Evolutionary conservation across 2,797 vertebrate genomes (phyloP), one percentile per base, ranked within the genome.

Genomic region (Platalea minor): DNA sequence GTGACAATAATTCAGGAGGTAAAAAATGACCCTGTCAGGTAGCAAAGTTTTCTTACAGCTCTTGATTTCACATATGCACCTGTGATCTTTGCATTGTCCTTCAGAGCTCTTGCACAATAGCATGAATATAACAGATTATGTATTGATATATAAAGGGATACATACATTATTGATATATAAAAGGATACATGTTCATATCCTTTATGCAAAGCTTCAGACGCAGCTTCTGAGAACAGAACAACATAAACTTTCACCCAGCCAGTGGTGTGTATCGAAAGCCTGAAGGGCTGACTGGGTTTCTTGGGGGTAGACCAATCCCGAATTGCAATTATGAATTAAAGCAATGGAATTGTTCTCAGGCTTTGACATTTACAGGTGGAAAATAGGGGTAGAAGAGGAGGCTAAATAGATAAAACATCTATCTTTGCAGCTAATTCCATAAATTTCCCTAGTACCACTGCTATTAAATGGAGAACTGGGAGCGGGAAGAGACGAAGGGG

Each of bases 1-100:
- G 69, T 13, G 69, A 88, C 57, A 92, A 74, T 69, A 92, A 93
- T 64, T 88, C 79, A 92, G 73, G 73, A 92, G 76, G 79, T 48
- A 78, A 91, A 92, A 94, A 85, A 83, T 10, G 26, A 85, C 75
- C 24, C 60, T 72, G 45, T 33, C 61, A 89, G 53, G 54, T 35
- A 60, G 75, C 29, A 80, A 94, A 93, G 82, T 85, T 84, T 85
- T 69, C 84, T 93, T 67, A 61, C 41, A 91, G 2, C 29, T 80
- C 76, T 60, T 6, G 13, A 20, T 60, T 80, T 74, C 82, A 91
- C 81, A 29, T 0, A 1, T 17, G 29, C 39, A 80, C 14, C 43
- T 50, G 59, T 79, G 85, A 85, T 82, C 77, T 77, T 31, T 9
- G 50, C n/a, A 54, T 51, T 80, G 54, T 83, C 82, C 76, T 78